Evolutionary conservation across 2,797 vertebrate species (phyloP), one percentile per base, ranked within the genome.

Genomic region (Pseudochromis fuscus): DNA sequence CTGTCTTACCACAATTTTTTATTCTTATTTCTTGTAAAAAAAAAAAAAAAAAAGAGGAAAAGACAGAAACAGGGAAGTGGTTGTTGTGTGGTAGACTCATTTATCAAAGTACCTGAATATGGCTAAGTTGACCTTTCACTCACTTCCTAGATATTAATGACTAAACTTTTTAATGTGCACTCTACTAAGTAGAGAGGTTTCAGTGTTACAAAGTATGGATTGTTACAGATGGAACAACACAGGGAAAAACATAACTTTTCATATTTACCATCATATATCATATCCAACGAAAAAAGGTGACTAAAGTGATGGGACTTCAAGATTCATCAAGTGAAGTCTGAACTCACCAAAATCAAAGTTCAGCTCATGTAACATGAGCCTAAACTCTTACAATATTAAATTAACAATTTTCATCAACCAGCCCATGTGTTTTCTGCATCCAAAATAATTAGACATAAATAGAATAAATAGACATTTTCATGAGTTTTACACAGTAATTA

Each of bases 101-200:
- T 84, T 67, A 69, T 31, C 60, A 75, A 69, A 79, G 48, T 48
- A 40, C 40, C 44, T 7, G 8, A 53, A 58, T 48, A 30, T 59
- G 45, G 77, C 53, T 53, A 27, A 25, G 44, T 1, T 75, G 69
- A 84, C 75, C 83, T 79, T 84, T 72, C 2, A 23, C 4, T 81
- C 56, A 62, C 11, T 9, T 53, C 48, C 27, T 49, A 57, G 64
- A 72, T 66, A 72, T 77, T 75, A 79, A 83, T 74, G 15, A 72
- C 35, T 4, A 2, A 30, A 23, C 28, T 75, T 50, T 70, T 68
- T 66, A 59, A 63, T 60, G 52, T 0, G 4, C 18, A 18, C 15
- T 46, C n/a, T 0, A 31, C 42, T 18, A 7, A 8, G 18, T 18
- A n/a, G n/a, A 30, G 7, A 9, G 57, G 44, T 21, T 21, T 67